A percentile compares a stretch with the other conserved stretches of the same genome.
These are phyloP conservation scores for Helleia helle DNA, from an alignment of 2,888 invertebrate genomes.

Conservation along the genomic window DNA sequence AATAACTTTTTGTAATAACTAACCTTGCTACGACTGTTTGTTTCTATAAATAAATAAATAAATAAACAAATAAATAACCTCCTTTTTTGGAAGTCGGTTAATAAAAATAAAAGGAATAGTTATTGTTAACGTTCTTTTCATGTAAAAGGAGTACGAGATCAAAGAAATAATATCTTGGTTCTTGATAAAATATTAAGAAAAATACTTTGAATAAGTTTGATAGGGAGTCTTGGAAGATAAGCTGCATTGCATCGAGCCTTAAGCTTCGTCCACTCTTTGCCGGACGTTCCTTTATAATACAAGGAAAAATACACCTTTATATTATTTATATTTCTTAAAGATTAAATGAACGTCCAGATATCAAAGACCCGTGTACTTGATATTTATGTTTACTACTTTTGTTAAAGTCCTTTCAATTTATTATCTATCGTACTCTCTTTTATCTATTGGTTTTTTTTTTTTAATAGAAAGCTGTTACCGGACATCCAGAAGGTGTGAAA, in stretches of 20 bases:
- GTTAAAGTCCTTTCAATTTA: no score
- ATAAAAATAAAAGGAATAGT: constrained; percentile 20
- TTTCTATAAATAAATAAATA: no score
- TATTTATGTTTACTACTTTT: no score
- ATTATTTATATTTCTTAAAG: neutral
- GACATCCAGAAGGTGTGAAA: no score
- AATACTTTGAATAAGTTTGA: constrained; percentile 53
- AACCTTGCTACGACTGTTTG: no score
- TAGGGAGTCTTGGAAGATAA: constrained; percentile 51
- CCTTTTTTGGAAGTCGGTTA: no score
- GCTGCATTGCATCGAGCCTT: constrained; percentile 30
- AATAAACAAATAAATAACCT: no score
- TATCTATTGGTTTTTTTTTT: no score
- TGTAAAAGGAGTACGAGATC: constrained; percentile 34
- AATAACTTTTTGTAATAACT: no score
- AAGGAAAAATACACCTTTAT: constrained; percentile 25
- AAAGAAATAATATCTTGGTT: constrained; percentile 45
- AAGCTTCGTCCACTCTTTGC: constrained; percentile 55
- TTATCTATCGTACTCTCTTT: no score
- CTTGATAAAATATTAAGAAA: constrained; percentile 66
- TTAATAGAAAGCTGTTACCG: no score
- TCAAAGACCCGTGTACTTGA: no score
- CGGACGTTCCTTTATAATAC: constrained; percentile 48
- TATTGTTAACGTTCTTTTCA: neutral
- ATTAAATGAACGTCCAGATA: constrained; percentile 24